Conservation (phyloP, 64 coral and sea anemone genomes). For the Pocillopora damicornis region DNA sequence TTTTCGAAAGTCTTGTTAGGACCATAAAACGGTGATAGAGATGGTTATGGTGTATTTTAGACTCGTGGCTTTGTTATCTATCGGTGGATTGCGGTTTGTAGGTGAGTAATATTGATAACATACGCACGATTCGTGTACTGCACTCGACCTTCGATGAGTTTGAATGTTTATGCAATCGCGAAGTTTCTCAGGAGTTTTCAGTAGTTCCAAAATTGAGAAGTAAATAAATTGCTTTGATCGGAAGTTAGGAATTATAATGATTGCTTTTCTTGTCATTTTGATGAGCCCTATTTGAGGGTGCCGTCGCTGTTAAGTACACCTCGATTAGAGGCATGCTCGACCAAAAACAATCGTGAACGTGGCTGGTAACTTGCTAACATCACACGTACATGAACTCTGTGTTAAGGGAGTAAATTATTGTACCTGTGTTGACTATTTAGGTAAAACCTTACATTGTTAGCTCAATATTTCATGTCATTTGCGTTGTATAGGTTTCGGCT, state of each 20-base stretch:
- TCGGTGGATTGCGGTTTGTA: constrained; percentile 42
- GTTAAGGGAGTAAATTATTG: background rate
- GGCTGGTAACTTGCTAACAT: background rate
- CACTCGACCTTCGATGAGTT: background rate
- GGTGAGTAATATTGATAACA: constrained; percentile 19
- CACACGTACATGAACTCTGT: background rate
- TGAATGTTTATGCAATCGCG: constrained; percentile 2
- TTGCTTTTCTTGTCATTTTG: background rate
- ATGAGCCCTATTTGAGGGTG: background rate
- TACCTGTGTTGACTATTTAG: background rate
- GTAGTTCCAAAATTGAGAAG: background rate
- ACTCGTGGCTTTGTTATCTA: constrained; percentile 37
- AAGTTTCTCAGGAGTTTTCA: background rate
- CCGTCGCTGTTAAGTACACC: too few species aligned
- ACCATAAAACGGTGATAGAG: background rate
- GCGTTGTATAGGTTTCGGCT: background rate
- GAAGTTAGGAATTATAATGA: background rate
- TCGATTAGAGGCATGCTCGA: too few species aligned
- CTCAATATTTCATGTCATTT: background rate
- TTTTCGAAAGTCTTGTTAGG: background rate
- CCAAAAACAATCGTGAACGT: background rate
- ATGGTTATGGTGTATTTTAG: background rate
- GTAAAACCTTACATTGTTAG: background rate
- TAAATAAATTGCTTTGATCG: background rate
- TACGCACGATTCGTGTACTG: background rate